phyloP scores from a whole-genome alignment of 2,113 vertebrate species.

The Halichoeres trimaculatus region DNA sequence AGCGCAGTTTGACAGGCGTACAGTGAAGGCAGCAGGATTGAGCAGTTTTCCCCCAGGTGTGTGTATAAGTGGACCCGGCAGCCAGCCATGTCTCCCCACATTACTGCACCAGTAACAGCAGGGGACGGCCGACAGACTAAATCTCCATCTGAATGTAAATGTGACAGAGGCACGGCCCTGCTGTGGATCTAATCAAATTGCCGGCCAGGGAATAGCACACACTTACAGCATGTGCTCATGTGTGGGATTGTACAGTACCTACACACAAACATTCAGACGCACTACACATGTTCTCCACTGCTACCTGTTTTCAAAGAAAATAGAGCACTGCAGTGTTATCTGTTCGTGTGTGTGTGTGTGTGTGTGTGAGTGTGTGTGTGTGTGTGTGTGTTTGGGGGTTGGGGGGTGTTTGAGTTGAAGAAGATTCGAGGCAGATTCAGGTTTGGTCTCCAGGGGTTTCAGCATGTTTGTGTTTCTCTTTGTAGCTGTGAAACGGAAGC shows the following conservation, averaged over 20 bases:
- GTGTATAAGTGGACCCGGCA: slow-evolving; percentile 77
- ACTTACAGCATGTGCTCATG: slow-evolving; percentile 38
- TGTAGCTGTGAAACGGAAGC: slow-evolving; percentile 67
- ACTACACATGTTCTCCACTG: slow-evolving; percentile 21
- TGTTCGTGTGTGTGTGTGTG: slow-evolving; percentile 22
- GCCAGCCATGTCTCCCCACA: slow-evolving; percentile 79
- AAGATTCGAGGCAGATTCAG: slow-evolving; percentile 81
- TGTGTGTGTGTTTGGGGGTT: slow-evolving; percentile 7
- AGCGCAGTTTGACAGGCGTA: slow-evolving; percentile 61
- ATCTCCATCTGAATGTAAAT: slow-evolving; percentile 83
- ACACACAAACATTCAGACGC: slow-evolving; percentile 34
- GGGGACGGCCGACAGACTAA: slow-evolving; percentile 77
- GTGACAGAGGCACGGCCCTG: slow-evolving; percentile 87
- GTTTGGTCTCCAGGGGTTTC: slow-evolving; percentile 78
- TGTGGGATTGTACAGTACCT: slow-evolving; percentile 44
- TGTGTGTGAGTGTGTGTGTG: slow-evolving; percentile 23
- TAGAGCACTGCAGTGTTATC: slow-evolving; percentile 63
- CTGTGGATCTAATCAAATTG: slow-evolving; percentile 75
- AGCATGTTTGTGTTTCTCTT: slow-evolving; percentile 76
- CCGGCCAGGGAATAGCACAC: slow-evolving; percentile 80
- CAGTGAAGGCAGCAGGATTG: slow-evolving; percentile 64
- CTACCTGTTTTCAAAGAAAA: slow-evolving; percentile 72
- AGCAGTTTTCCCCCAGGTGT: slow-evolving; percentile 78
- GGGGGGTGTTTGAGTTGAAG: slow-evolving; percentile 26
- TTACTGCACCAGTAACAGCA: slow-evolving; percentile 79